Percentiles rank a stretch among this genome's conserved stretches.
These are phyloP conservation scores for Silvanus unidentatus DNA, from an alignment of 2,888 invertebrate species.

Conservation along the genomic window DNA sequence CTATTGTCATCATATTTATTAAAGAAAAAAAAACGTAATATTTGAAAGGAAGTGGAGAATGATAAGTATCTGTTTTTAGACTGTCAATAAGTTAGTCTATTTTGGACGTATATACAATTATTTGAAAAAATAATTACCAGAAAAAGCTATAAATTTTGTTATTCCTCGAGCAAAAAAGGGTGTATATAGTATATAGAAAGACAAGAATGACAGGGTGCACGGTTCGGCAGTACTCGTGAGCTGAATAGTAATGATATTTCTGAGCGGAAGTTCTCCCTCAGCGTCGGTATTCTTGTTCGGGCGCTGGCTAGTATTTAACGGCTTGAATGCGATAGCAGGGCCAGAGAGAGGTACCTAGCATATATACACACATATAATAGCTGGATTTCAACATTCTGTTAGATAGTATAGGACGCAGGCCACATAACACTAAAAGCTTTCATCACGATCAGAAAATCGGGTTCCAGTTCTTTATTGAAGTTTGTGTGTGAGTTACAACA, in stretches of 20 bases:
- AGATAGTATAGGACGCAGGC: constrained; percentile 27
- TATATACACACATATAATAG: constrained; percentile 21
- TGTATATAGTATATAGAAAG: constrained; percentile 43
- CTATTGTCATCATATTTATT: too few species aligned
- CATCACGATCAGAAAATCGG: constrained; percentile 24
- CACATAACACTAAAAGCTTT: constrained; percentile 28
- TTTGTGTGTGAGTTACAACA: too few species aligned
- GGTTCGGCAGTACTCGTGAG: constrained; percentile 40
- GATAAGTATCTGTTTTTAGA: not conserved
- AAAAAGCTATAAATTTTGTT: constrained; percentile 43
- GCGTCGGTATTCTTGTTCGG: constrained; percentile 32
- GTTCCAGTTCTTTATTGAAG: constrained; percentile 6
- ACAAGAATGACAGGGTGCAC: constrained; percentile 45
- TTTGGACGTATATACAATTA: constrained; percentile 12
- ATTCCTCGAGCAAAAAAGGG: constrained; percentile 42
- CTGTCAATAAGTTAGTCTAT: constrained; percentile 2
- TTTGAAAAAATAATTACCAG: constrained; percentile 33
- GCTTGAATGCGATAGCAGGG: constrained; percentile 31
- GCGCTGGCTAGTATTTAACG: constrained; percentile 34
- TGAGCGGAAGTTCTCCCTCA: constrained; percentile 28
- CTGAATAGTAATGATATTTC: constrained; percentile 43
- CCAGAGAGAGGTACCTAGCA: too few species aligned
- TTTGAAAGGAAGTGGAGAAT: too few species aligned
- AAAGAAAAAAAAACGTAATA: too few species aligned
- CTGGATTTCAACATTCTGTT: constrained; percentile 32